Evolutionary conservation across 2,113 vertebrate species (phyloP).

Genomic region (Passer domesticus): DNA sequence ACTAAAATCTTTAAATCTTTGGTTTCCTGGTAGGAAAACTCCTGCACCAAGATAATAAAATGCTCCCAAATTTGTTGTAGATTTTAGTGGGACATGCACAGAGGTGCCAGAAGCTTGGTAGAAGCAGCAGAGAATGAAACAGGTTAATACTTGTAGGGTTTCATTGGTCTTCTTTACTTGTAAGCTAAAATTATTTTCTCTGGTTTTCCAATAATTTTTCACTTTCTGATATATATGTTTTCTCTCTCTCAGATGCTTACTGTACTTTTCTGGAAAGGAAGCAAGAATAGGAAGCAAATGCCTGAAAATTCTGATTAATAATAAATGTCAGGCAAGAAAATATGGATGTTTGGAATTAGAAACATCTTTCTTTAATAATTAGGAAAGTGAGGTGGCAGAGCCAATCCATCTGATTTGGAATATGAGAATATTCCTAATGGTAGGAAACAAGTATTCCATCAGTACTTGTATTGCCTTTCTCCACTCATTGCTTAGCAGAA

Average conservation of each 20-base stretch:
- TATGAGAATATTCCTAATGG: neutral
- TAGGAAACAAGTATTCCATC: neutral
- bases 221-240: neutral
- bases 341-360: neutral
- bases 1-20: neutral
- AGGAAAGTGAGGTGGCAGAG: neutral
- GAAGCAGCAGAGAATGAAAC: neutral
- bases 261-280: neutral
- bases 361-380: neutral
- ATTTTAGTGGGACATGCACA: neutral
- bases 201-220: neutral
- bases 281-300: neutral
- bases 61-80: neutral
- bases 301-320: neutral
- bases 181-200: neutral
- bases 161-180: neutral
- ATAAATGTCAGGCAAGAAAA: neutral
- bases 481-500: neutral
- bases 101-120: neutral
- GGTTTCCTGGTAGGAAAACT: neutral
- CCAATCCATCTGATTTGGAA: neutral
- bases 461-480: neutral
- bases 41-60: neutral
- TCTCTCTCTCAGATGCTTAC: neutral
- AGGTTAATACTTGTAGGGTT: neutral